These are phyloP conservation scores for Misgurnus anguillicaudatus DNA, from an alignment of 2,113 vertebrate genomes.

Conservation along the genomic window DNA sequence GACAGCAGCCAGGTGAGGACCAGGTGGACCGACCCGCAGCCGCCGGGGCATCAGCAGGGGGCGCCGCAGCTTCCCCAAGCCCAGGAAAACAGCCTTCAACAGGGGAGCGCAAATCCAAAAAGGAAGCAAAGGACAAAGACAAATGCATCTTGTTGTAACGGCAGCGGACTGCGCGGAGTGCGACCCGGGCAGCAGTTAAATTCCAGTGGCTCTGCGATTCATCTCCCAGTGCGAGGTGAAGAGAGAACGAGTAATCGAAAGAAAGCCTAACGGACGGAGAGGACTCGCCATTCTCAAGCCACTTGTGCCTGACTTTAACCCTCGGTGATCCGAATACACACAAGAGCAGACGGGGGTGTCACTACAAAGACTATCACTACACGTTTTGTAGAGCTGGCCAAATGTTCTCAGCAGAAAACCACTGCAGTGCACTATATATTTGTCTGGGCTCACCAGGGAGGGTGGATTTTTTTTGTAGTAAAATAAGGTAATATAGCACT, in stretches of 20 bases:
- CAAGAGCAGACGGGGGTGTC: slow-evolving; percentile 73
- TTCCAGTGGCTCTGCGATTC: slow-evolving; percentile 65
- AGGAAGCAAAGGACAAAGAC: slow-evolving; percentile 87
- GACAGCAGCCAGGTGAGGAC: slow-evolving; percentile 64
- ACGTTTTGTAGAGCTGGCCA: slow-evolving; percentile 80
- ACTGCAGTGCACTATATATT: slow-evolving; percentile 68
- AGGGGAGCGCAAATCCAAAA: slow-evolving; percentile 91
- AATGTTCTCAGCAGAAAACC: slow-evolving; percentile 81
- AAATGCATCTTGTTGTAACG: slow-evolving; percentile 94
- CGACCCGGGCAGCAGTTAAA: slow-evolving; percentile 53
- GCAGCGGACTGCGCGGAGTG: slow-evolving; percentile 55
- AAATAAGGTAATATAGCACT: slow-evolving; percentile 54
- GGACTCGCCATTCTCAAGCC: slow-evolving; percentile 85
- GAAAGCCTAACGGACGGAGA: slow-evolving; percentile 47
- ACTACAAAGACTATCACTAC: slow-evolving; percentile 62
- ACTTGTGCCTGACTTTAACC: slow-evolving; percentile 90
- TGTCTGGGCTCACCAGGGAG: slow-evolving; percentile 72
- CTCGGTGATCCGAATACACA: slow-evolving; percentile 63
- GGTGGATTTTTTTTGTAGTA: slow-evolving; percentile 78
- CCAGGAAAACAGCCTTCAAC: slow-evolving; percentile 82
- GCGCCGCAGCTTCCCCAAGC: slow-evolving; percentile 75
- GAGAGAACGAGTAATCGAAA: background rate
- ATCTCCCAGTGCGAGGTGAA: slow-evolving; percentile 58
- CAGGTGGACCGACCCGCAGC: slow-evolving; percentile 64
- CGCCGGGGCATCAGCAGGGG: slow-evolving; percentile 63